Evolutionary conservation across 2,113 vertebrate genomes (phyloP), one percentile per base, ranked within the genome.

Genomic region (Melanerpes formicivorus): DNA sequence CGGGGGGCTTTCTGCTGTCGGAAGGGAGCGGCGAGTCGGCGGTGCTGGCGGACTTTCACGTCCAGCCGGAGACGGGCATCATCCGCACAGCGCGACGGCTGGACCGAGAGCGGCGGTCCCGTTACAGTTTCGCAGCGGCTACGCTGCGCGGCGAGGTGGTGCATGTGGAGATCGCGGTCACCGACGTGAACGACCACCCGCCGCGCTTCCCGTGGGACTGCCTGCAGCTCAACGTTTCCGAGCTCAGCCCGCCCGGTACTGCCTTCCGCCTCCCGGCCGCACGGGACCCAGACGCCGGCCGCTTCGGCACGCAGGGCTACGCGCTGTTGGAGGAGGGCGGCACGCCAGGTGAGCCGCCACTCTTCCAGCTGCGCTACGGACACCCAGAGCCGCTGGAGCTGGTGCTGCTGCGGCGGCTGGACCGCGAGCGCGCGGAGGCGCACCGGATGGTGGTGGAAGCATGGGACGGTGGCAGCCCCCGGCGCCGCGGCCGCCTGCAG

Each of bases 61-160:
- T 99, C 80, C 98, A 98, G 79, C 87, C 98, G 2, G 98, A 98
- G 96, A 99, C 98, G 1, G 99, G 99, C 76, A 96, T 99, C 70
- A 99, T 99, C 93, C 98, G 98, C 84, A 99, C 99, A 0, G 98
- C 98, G 5, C 90, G 98, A 75, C 62, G 97, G 22, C 97, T 99
- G 97, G 99, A 99, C 95, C 96, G 98, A 56, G 99, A 99, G 97
- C 97, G 76, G 69, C 97, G 97, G 70, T 97, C 98, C 15, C 97
- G 40, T 80, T 99, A 99, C 93, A 98, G 98, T 55, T 99, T 99
- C 82, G 99, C 98, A 93, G 98, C 98, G 6, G 99, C 98, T 74
- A 98, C 98, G 7, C 97, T 98, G 62, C 97, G 95, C 16, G 98
- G 99, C 26, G 98, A 98, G 59, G 96, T 99, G 96, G 98, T 99